A percentile compares a stretch with the other conserved stretches of the same genome.
Evolutionary conservation across 2,888 invertebrate genomes (phyloP).

Genomic region (Harpalus rubripes): DNA sequence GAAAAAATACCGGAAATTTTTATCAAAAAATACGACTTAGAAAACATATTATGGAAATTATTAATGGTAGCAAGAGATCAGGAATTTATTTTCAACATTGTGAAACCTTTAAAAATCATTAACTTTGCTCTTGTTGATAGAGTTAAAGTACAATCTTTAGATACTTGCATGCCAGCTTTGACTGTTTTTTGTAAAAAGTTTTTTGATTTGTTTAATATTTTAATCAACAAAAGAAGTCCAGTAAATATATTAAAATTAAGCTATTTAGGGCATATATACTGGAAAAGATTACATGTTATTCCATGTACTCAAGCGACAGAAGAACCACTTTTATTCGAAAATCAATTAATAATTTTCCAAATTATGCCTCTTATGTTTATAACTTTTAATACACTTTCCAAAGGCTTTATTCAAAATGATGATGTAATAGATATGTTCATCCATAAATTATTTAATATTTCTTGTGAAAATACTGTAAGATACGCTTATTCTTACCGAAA

Average conservation of each 20-base stretch:
- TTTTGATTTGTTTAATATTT: constrained; percentile 76
- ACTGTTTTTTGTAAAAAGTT: constrained; percentile 74
- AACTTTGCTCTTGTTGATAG: constrained; percentile 74
- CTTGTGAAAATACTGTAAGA: constrained; percentile 83
- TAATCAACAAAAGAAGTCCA: constrained; percentile 74
- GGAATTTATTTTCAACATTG: constrained; percentile 77
- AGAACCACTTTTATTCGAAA: constrained; percentile 78
- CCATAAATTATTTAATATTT: constrained; percentile 81
- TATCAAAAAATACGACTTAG: constrained; percentile 76
- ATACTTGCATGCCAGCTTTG: constrained; percentile 68
- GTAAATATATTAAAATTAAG: constrained; percentile 75
- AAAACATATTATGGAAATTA: constrained; percentile 76
- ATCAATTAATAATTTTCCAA: constrained; percentile 82
- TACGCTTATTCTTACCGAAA: constrained; percentile 75
- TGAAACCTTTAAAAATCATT: constrained; percentile 78
- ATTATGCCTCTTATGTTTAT: constrained; percentile 82
- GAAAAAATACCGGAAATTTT: constrained; percentile 74
- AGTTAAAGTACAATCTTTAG: constrained; percentile 59
- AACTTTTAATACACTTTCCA: constrained; percentile 74
- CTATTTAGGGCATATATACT: constrained; percentile 76
- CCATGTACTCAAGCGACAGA: constrained; percentile 73
- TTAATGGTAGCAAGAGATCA: constrained; percentile 77
- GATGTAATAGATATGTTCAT: constrained; percentile 81
- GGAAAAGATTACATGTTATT: constrained; percentile 75
- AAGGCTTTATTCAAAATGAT: constrained; percentile 73